phyloP scores from a whole-genome alignment of 2,113 vertebrate species.

The Ranitomeya imitator region DNA sequence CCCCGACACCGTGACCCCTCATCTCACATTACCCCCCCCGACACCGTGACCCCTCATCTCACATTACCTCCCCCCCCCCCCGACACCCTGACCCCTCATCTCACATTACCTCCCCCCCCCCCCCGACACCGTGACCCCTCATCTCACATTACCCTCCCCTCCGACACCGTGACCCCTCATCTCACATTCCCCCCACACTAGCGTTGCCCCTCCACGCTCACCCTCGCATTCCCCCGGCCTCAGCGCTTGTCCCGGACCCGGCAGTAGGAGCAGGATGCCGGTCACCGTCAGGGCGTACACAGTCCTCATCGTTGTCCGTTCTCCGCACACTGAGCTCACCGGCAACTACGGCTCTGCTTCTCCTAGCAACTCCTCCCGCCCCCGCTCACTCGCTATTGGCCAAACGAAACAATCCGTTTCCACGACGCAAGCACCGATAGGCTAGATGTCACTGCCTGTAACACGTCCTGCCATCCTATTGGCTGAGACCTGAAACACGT shows the following conservation, averaged over 20 bases:
- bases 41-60: background rate
- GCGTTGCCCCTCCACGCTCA: background rate
- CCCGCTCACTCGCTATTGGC: constrained; percentile 32
- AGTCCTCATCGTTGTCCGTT: background rate
- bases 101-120: background rate
- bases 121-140: background rate
- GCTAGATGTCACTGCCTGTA: background rate
- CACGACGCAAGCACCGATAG: constrained; percentile 34
- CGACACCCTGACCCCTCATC: background rate
- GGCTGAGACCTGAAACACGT: background rate
- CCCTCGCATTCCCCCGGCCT: constrained; percentile 14
- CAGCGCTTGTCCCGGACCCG: background rate
- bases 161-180: background rate
- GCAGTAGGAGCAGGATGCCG: constrained; percentile 40
- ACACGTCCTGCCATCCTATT: constrained; percentile 27
- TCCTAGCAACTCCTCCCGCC: constrained; percentile 33
- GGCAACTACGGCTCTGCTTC: constrained; percentile 39
- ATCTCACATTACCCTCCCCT: background rate
- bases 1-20: background rate
- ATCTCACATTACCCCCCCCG: background rate
- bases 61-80: background rate
- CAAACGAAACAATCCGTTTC: background rate
- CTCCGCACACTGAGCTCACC: constrained; percentile 20
- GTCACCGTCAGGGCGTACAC: constrained; percentile 9
- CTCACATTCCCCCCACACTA: too few species aligned